Conservation (phyloP, 1,140 invertebrate genomes). For the Tetraneura akinire region DNA sequence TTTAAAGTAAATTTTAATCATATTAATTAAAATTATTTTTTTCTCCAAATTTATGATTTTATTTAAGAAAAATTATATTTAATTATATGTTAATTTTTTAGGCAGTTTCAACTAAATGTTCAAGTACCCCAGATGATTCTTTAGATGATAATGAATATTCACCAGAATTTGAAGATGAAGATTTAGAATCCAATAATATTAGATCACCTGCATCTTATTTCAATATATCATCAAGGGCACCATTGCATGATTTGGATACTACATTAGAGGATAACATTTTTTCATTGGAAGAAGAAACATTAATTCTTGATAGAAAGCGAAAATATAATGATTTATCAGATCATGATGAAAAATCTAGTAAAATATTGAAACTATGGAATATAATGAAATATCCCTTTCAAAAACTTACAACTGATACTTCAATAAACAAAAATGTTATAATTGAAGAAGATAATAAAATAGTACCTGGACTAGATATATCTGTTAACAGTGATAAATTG, state of each 20-base stretch:
- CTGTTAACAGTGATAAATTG: not conserved
- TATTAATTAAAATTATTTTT: too few species aligned
- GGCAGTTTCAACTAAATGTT: not conserved
- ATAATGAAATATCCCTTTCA: slow-evolving; percentile 40
- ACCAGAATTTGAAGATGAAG: slow-evolving; percentile 25
- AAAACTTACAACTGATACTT: slow-evolving; percentile 10
- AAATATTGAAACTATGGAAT: slow-evolving; percentile 34
- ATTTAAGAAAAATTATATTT: too few species aligned
- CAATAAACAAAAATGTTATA: not conserved
- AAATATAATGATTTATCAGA: slow-evolving; percentile 13
- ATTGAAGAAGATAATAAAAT: not conserved
- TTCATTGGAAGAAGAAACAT: not conserved
- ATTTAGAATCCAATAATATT: slow-evolving; percentile 31
- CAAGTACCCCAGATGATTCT: slow-evolving; percentile 13
- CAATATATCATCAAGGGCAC: slow-evolving; percentile 39
- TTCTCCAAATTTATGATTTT: too few species aligned
- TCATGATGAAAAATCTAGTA: not conserved
- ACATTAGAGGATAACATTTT: slow-evolving; percentile 15
- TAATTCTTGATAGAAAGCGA: slow-evolving; percentile 8
- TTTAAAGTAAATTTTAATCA: too few species aligned
- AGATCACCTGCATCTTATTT: slow-evolving; percentile 15
- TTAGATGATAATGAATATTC: slow-evolving; percentile 25
- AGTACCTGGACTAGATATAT: not conserved
- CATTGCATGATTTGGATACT: slow-evolving; percentile 34
- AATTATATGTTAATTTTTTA: not conserved